Conservation (phyloP, 2,888 invertebrate genomes). For the Drosophila quinaria region DNA sequence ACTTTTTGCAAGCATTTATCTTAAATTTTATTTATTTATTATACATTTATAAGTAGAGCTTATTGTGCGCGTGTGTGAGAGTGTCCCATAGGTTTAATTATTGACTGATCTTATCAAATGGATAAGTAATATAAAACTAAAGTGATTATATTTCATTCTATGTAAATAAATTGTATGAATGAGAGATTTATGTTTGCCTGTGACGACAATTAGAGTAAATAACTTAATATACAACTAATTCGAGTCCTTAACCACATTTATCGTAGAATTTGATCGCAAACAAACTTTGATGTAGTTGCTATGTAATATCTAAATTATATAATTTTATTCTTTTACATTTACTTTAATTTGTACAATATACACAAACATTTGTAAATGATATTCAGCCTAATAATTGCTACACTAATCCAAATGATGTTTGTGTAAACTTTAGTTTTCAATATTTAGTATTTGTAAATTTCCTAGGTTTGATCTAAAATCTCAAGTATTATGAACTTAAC, state of each 20-base stretch:
- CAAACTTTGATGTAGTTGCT: conserved; percentile 67
- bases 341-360: conserved; percentile 61
- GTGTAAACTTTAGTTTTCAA: conserved; percentile 49
- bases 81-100: conserved; percentile 47
- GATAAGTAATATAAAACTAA: conserved; percentile 42
- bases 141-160: conserved; percentile 52
- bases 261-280: conserved; percentile 59
- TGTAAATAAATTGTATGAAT: conserved; percentile 58
- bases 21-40: conserved; percentile 63
- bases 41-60: conserved; percentile 58
- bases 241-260: conserved; percentile 54
- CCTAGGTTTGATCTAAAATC: conserved; percentile 53
- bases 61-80: conserved; percentile 44
- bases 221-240: conserved; percentile 39
- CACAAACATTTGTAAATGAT: conserved; percentile 60
- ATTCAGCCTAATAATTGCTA: conserved; percentile 37
- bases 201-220: conserved; percentile 43
- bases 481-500: conserved; percentile 41
- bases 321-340: conserved; percentile 40
- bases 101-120: conserved; percentile 55
- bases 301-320: conserved; percentile 44
- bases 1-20: conserved; percentile 57
- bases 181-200: conserved; percentile 44
- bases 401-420: conserved; percentile 50
- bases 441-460: conserved; percentile 50